Conservation (phyloP, 2,113 vertebrate genomes). For the Zonotrichia leucophrys region DNA sequence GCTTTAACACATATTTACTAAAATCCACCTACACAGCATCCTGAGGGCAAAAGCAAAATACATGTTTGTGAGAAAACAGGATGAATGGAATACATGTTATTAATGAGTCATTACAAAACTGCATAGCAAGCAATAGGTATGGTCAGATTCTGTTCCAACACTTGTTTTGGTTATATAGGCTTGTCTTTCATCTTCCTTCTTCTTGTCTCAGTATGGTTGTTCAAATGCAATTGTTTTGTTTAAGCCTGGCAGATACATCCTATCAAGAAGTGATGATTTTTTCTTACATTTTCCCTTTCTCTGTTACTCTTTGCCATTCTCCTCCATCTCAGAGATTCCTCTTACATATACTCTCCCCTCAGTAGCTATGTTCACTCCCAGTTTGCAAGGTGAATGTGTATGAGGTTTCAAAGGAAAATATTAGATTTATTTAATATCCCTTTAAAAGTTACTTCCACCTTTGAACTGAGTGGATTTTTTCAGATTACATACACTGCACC, state of each 20-base stretch:
- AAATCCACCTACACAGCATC: neutral
- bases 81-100: neutral
- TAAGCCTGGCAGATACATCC: neutral
- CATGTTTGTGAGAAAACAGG: neutral
- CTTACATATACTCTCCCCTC: neutral
- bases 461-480: neutral
- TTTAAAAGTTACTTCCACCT: neutral
- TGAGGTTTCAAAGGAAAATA: neutral
- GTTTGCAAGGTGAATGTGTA: neutral
- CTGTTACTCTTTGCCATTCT: neutral
- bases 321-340: neutral
- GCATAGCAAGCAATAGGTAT: neutral
- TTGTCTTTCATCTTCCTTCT: neutral
- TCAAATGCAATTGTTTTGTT: neutral
- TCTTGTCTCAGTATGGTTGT: neutral
- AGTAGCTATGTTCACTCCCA: neutral
- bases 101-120: neutral
- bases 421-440: neutral
- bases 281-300: neutral
- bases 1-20: neutral
- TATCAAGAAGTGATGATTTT: neutral
- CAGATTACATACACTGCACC: neutral
- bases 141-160: neutral
- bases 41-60: neutral
- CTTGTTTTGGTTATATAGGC: neutral